Evolutionary conservation across 2,113 vertebrate species (phyloP), one percentile per base, ranked within the genome.

Genomic region (Setophaga coronata): DNA sequence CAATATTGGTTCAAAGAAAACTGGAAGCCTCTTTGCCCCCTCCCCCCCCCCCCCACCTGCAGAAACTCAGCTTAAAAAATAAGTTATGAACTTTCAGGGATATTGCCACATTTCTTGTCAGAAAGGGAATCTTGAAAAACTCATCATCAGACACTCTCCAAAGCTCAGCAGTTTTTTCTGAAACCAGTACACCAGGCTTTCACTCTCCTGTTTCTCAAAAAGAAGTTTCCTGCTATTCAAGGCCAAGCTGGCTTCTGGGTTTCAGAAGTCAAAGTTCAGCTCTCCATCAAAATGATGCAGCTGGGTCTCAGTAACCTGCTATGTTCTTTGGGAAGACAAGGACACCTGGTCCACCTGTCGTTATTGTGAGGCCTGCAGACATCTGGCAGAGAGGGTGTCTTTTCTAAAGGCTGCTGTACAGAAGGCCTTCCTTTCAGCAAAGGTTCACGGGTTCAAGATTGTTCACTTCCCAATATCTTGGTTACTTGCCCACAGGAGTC

Each of bases 161-260:
- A 70, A 65, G 45, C 45, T 94, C 79, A 90, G 79, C 82, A 88
- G 71, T 83, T 93, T 90, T 71, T 86, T 80, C 71, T 53, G 79
- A 86, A 80, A 90, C 54, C 70, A 50, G 36, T 77, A 69, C 0
- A 1, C 23, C 34, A 31, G 28, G 42, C 42, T 88, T 82, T 88
- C 1, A 0, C 40, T 88, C 53, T 74, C 28, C 51, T 20, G 0
- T 65, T 93, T 86, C 74, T 61, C 45, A 38, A 29, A 33, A 85
- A 57, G 28, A 66, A 69, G 54, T 24, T 80, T 88, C 38, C n/a
- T 65, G 40, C 45, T 69, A 26, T 23, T 64, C 70, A 86, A 79
- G 58, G 28, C 53, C 40, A 76, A 60, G 54, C 2, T 9, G 8
- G 19, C 34, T 80, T 65, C 69, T n/a, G 33, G 38, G 36, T 86